Evolutionary conservation across 1,140 invertebrate species (phyloP), one percentile per base, ranked within the genome.

Genomic region (Bombus soroeensis): DNA sequence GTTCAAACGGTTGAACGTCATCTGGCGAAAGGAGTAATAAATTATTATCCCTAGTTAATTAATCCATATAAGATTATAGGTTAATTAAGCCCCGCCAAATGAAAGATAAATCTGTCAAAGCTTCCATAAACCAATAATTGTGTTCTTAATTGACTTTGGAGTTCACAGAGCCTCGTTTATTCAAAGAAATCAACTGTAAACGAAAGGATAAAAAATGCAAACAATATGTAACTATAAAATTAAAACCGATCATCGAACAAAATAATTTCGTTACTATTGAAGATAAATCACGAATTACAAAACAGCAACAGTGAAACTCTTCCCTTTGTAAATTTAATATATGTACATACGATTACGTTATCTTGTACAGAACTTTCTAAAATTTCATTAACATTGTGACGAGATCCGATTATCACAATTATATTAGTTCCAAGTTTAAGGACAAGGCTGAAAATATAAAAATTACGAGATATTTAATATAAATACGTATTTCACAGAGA

Each of bases 41-140:
- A 78, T 83, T 78, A 77, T 77, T 77, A 70, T 34, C 74, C 22
- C 28, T 32, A 13, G 34, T 15, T 78, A 83, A 83, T 83, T 78
- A 78, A 78, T 78, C 62, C 25, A 8, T 22, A 15, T 34, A 32
- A 13, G 34, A 32, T 28, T 22, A 18, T 37, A 47, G 3, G 22
- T 77, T 77, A 83, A 83, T 83, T 57, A 77, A 53, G 53, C 39
- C 32, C 25, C 37, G 34, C 34, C 9, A 39, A 64, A 76, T 57
- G 59, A 25, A 3, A 68, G 53, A 41, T 83, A 77, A 83, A 68
- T 32, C 59, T 47, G 32, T 3, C 28, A 64, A 41, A 9, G 73
- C 41, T 41, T 32, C 2, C 22, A 18, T 39, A 66, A 76, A 34
- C 22, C 25, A 39, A 39, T 75, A 62, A 68, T 77, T 34, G 62